Conservation (phyloP, 2,888 invertebrate species). For the Gnatocerus cornutus region DNA sequence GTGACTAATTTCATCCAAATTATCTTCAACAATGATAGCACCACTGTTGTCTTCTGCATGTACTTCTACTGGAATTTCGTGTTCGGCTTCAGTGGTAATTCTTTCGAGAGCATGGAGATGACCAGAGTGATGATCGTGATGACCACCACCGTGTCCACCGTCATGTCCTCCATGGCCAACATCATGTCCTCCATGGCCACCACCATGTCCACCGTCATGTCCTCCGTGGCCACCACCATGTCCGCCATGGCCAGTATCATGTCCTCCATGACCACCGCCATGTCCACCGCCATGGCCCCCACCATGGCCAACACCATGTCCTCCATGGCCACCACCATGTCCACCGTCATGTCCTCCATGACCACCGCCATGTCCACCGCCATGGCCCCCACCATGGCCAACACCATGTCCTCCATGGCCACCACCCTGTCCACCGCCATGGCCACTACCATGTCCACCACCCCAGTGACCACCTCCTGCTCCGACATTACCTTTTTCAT, state of each 20-base stretch:
- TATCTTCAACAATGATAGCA: not conserved
- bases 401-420: too few species aligned
- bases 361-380: too few species aligned
- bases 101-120: slow-evolving; percentile 18
- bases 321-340: too few species aligned
- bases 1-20: slow-evolving; percentile 3
- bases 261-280: too few species aligned
- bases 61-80: slow-evolving; percentile 2
- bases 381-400: too few species aligned
- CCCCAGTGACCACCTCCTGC: slow-evolving; percentile 41
- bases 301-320: too few species aligned
- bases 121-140: slow-evolving; percentile 23
- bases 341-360: too few species aligned
- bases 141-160: slow-evolving; percentile 24
- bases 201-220: slow-evolving; percentile 12
- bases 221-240: too few species aligned
- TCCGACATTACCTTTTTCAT: slow-evolving; percentile 49
- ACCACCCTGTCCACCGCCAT: not conserved
- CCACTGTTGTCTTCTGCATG: not conserved
- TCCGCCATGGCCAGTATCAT: too few species aligned
- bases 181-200: not conserved
- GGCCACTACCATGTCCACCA: slow-evolving; percentile 33
- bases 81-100: slow-evolving; percentile 5
- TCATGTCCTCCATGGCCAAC: too few species aligned
- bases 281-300: too few species aligned